Base-by-base conservation (phyloP, 2,797 vertebrate genomes). In the Scolopax bukidnonensis region DNA sequence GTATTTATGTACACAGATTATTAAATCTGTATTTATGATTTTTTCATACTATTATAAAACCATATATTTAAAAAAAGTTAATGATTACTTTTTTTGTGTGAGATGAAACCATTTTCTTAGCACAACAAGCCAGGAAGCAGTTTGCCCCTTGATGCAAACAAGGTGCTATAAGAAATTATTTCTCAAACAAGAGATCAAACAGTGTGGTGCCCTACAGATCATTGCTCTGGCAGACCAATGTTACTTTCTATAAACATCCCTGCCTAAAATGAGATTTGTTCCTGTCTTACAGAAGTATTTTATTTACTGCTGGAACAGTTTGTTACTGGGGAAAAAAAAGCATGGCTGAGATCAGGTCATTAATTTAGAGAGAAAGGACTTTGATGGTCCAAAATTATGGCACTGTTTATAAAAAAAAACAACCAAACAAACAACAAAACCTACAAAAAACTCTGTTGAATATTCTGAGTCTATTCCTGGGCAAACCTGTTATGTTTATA, bases 261-360 rank as follows among this genome's bases (percentile, higher is more conserved):
- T 69, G 38, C 25, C 36, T 82, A 86, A 84, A 88, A 74, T 41
- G 59, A 93, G 51, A 73, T 88, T 88, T 84, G 23, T 95, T 88
- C 43, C 30, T 84, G 47, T 67, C 82, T 88, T 69, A 63, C n/a
- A 56, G 12, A 78, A 88, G 41, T 56, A n/a, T 59, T 92, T 90
- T 95, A 93, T 94, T 95, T 93, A 87, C 73, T 90, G 41, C 38
- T 94, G 87, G 69, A 94, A 78, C 27, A 78, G 33, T 86, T 63
- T 86, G 57, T 95, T 91, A 92, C 69, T 87, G 82, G 76, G 76
- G 73, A 91, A 94, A 95, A 91, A 16, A 93, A 41, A 12, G 10
- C 24, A 47, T 36, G 20, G 19, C 19, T 61, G 38, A 80, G 27
- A 41, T 50, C 79, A 95, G 38, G 33, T 81, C 41, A 75, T 91